These are phyloP conservation scores for Neolamprologus variostigma DNA, from an alignment of 2,113 vertebrate genomes.

Conservation along the genomic window DNA sequence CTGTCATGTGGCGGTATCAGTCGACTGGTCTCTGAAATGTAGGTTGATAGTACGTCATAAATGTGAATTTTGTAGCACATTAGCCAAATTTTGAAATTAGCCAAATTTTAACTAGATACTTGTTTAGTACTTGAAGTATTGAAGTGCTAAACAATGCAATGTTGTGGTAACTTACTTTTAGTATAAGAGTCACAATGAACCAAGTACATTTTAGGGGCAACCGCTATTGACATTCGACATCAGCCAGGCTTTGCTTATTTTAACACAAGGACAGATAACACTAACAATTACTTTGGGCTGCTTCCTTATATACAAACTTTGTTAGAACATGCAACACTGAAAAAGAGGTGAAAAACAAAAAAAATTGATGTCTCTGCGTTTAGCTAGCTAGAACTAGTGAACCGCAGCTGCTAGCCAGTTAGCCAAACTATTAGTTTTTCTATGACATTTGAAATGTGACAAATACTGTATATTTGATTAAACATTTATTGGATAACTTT, in stretches of 20 bases:
- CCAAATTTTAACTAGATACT: fast-evolving
- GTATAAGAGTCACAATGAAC: background rate
- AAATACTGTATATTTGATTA: background rate
- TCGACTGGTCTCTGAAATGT: background rate
- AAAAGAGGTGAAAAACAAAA: background rate
- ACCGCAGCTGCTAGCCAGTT: fast-evolving
- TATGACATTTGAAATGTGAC: background rate
- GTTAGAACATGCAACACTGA: background rate
- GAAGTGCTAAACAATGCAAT: background rate
- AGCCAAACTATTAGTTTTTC: background rate
- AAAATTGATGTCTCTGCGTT: background rate
- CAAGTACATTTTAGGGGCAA: background rate
- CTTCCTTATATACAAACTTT: background rate
- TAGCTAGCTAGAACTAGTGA: background rate
- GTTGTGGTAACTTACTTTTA: background rate
- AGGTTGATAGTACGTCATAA: fast-evolving
- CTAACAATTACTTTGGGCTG: background rate
- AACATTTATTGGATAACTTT: background rate
- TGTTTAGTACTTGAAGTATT: background rate
- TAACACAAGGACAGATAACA: background rate
- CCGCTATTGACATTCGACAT: background rate
- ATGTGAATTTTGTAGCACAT: background rate
- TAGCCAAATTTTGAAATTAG: background rate
- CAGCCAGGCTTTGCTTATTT: background rate
- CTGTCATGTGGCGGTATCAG: background rate